phyloP scores from a whole-genome alignment of 2,797 vertebrate species.

The Arrhamphus sclerolepis region DNA sequence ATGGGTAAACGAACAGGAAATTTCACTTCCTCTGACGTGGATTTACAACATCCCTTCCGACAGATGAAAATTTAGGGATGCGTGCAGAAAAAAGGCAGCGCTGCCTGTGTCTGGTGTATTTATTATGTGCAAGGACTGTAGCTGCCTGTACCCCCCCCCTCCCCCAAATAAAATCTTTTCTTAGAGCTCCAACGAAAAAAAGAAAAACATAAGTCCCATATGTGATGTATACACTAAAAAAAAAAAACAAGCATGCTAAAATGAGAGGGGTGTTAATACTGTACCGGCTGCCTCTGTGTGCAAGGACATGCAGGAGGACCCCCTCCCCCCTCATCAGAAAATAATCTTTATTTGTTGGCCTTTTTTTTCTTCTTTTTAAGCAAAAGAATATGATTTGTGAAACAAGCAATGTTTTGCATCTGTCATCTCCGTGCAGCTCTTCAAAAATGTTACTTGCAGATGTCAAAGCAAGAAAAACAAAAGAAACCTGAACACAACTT shows the following conservation, averaged over 20 bases:
- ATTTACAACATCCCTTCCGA: slow-evolving; percentile 14
- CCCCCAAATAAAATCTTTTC: slow-evolving; percentile 57
- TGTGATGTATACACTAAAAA: slow-evolving; percentile 71
- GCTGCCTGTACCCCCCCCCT: slow-evolving; percentile 63
- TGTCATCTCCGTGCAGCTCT: slow-evolving; percentile 56
- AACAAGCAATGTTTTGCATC: slow-evolving; percentile 87
- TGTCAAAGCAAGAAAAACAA: too few species aligned
- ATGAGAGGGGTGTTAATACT: slow-evolving; percentile 62
- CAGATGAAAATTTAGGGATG: slow-evolving; percentile 10
- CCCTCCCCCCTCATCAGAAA: slow-evolving; percentile 45
- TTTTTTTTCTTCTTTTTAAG: slow-evolving; percentile 53
- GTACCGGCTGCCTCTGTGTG: slow-evolving; percentile 59
- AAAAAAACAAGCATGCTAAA: slow-evolving; percentile 65
- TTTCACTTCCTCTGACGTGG: slow-evolving; percentile 23
- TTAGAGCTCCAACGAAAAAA: slow-evolving; percentile 62
- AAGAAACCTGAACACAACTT: slow-evolving; percentile 80
- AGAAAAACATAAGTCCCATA: slow-evolving; percentile 56
- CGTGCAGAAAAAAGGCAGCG: not conserved
- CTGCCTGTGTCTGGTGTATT: slow-evolving; percentile 5
- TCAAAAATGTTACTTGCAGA: slow-evolving; percentile 74
- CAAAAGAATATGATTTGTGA: slow-evolving; percentile 83
- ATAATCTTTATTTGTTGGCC: slow-evolving; percentile 62
- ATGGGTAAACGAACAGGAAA: slow-evolving; percentile 42
- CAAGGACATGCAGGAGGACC: slow-evolving; percentile 68
- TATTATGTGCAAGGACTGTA: slow-evolving; percentile 45